Base-by-base conservation (phyloP, 2,113 vertebrate genomes). In the Canis aureus region DNA sequence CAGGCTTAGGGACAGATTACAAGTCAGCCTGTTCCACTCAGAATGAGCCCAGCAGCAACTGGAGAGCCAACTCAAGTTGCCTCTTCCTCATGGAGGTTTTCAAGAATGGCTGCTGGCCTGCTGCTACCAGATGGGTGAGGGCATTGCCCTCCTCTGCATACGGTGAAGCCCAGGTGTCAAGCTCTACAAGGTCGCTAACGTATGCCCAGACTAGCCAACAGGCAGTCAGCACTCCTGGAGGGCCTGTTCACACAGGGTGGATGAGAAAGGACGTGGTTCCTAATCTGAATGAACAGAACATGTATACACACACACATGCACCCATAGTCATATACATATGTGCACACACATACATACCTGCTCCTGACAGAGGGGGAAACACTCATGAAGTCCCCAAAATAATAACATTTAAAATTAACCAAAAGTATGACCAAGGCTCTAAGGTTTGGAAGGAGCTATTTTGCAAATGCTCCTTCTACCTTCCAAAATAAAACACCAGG, bases 51-150 rank as follows among this genome's bases (percentile, higher is more conserved):
- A 25, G 38, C 27, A 83, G 38, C 53, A 87, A 57, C 60, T 94
- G 35, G 51, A 53, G 1, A 93, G 1, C 25, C 74, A 86, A 27
- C 12, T 8, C 57, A 67, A 66, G 59, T 91, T 89, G 23, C 11
- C 66, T 19, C 57, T 86, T 60, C 66, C 66, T 95, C 74, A 78
- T 86, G 55, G 91, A 71, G 89, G 62, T 59, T 93, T 83, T 96
- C 74, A 22, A 83, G 23, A 43, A 9, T 5, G 38, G 53, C 80
- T 0, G 0, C 43, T 60, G 91, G 60, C 29, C 62, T 78, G 55
- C n/a, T 91, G 32, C 25, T 79, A 53, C 32, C 87, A 83, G 9
- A 43, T 62, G 59, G 29, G 73, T 79, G 22, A 85, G 32, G 53
- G 20, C 4, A 17, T 32, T 60, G 60, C 3, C 5, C 2, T 59